phyloP scores from a whole-genome alignment of 2,888 invertebrate genomes.

The Hirtodrosophila histrioides region DNA sequence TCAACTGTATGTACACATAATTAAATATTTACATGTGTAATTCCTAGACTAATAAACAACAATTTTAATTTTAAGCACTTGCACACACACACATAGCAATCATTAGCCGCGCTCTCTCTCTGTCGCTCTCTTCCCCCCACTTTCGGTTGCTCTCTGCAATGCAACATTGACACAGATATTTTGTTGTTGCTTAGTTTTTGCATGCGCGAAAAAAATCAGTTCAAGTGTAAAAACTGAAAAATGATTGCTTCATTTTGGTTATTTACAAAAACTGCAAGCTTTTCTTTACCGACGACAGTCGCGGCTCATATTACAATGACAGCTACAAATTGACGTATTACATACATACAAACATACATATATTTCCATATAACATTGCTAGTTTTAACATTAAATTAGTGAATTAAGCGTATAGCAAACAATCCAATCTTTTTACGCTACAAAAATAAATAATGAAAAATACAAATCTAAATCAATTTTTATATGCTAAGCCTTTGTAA shows the following conservation, averaged over 20 bases:
- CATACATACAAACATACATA: conserved; percentile 30
- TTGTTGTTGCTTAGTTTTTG: conserved; percentile 48
- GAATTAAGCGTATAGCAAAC: conserved; percentile 44
- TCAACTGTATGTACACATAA: conserved; percentile 42
- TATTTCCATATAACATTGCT: conserved; percentile 40
- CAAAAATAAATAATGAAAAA: conserved; percentile 25
- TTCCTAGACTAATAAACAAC: conserved; percentile 64
- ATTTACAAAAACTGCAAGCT: conserved; percentile 45
- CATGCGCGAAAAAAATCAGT: conserved; percentile 51
- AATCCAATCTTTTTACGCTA: conserved; percentile 29
- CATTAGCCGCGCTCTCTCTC: conserved; percentile 15
- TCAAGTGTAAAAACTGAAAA: conserved; percentile 56
- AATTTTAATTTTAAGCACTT: conserved; percentile 63
- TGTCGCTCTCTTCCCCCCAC: conserved; percentile 1
- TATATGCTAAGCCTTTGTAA: conserved; percentile 63
- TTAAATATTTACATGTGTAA: conserved; percentile 54
- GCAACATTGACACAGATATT: conserved; percentile 69
- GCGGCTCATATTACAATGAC: conserved; percentile 33
- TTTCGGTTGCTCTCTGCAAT: conserved; percentile 20
- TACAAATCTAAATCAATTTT: conserved; percentile 63
- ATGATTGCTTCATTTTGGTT: conserved; percentile 52
- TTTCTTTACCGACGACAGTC: conserved; percentile 27
- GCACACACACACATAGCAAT: conserved; percentile 14
- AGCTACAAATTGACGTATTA: conserved; percentile 29
- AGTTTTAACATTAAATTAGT: conserved; percentile 49